phyloP scores from a whole-genome alignment of 2,888 invertebrate genomes.

The Dynastes tityus region DNA sequence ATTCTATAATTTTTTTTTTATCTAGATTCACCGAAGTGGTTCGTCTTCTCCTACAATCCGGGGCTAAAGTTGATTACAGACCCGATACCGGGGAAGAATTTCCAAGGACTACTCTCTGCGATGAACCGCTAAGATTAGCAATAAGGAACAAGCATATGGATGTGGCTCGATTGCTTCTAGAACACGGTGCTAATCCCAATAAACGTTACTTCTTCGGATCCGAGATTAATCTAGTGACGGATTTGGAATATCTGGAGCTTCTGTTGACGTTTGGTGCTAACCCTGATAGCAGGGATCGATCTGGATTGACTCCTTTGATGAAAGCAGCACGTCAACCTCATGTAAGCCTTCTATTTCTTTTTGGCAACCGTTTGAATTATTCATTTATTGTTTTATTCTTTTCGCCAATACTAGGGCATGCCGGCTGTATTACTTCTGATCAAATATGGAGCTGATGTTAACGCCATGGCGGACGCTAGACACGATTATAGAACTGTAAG shows the following conservation, averaged over 20 bases:
- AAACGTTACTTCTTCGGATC: slow-evolving; percentile 92
- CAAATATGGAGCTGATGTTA: slow-evolving; percentile 88
- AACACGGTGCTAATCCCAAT: slow-evolving; percentile 91
- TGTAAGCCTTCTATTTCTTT: slow-evolving; percentile 69
- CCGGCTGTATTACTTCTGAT: slow-evolving; percentile 83
- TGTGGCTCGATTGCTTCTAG: slow-evolving; percentile 81
- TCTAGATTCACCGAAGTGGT: slow-evolving; percentile 79
- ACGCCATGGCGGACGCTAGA: slow-evolving; percentile 87
- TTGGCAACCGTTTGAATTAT: neutral
- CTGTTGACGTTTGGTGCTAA: slow-evolving; percentile 89
- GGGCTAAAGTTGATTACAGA: slow-evolving; percentile 86
- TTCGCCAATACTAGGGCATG: slow-evolving; percentile 75
- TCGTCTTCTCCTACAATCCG: slow-evolving; percentile 81
- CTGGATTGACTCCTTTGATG: slow-evolving; percentile 93
- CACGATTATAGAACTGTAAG: slow-evolving; percentile 87
- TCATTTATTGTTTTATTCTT: slow-evolving; percentile 6
- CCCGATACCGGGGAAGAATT: slow-evolving; percentile 82
- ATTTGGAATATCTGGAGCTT: slow-evolving; percentile 86
- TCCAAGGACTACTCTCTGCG: slow-evolving; percentile 82
- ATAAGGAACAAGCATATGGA: slow-evolving; percentile 89
- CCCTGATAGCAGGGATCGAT: slow-evolving; percentile 89
- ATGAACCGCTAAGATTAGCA: slow-evolving; percentile 92
- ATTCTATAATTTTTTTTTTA: slow-evolving; percentile 34
- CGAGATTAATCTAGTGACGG: slow-evolving; percentile 91
- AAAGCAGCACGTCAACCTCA: slow-evolving; percentile 85